Evolutionary conservation across 2,113 vertebrate species (phyloP).

Genomic region (Hypocryptadius cinnamomeus): DNA sequence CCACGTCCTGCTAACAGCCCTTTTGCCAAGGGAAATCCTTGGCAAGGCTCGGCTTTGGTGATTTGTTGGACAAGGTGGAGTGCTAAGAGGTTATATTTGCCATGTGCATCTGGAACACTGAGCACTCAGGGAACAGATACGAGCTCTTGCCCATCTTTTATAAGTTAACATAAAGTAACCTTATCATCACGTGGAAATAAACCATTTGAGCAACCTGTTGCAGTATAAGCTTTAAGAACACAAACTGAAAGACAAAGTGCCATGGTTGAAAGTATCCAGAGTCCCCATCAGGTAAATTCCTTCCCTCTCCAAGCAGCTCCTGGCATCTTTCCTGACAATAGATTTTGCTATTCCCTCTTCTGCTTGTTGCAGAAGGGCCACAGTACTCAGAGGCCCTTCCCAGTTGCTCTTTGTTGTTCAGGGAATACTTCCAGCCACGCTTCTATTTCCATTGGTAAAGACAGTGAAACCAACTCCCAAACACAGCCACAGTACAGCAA

Average conservation of each 20-base stretch:
- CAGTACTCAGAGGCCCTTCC: neutral
- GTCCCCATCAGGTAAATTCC: neutral
- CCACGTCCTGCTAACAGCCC: neutral
- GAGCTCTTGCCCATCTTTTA: neutral
- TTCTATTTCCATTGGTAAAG: neutral
- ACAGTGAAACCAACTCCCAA: neutral
- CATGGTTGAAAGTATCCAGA: neutral
- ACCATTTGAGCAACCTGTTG: neutral
- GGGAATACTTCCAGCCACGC: neutral
- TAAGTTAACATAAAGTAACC: neutral
- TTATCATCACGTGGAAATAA: neutral
- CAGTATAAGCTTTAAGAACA: conserved; percentile 8
- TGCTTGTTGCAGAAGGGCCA: neutral
- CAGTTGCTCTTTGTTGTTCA: neutral
- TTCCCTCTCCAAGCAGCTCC: neutral
- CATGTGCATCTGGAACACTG: neutral
- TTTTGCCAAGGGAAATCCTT: neutral
- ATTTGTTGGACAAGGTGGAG: neutral
- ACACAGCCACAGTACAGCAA: neutral
- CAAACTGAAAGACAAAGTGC: neutral
- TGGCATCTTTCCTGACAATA: neutral
- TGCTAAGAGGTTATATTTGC: neutral
- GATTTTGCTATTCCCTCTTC: neutral
- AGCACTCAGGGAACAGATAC: neutral
- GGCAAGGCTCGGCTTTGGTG: neutral